These are phyloP conservation scores for Holothuria glaberrima DNA, from an alignment of 35 echinoderm and acorn worm species.

Conservation along the genomic window DNA sequence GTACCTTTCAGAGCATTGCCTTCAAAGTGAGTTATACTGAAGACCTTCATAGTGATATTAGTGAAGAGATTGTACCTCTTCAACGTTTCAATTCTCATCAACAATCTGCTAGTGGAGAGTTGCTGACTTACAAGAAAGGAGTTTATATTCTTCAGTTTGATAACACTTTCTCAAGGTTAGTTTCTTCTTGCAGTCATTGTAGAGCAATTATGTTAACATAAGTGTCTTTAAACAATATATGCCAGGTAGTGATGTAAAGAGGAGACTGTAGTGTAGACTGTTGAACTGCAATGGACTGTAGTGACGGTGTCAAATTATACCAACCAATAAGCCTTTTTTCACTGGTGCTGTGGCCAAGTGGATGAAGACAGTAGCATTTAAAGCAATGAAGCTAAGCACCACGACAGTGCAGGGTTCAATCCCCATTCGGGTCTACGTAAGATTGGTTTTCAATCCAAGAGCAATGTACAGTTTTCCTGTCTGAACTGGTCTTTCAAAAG, in stretches of 20 bases:
- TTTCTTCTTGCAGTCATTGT: not conserved
- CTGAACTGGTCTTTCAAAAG: no score
- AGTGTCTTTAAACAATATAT: no score
- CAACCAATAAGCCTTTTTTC: no score
- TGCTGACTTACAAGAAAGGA: slow-evolving; percentile 81
- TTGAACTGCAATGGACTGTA: no score
- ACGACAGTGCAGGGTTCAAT: no score
- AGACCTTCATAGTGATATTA: not conserved
- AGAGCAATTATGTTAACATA: not conserved
- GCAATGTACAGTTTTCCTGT: no score
- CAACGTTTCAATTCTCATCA: slow-evolving; percentile 89
- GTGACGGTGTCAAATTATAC: no score
- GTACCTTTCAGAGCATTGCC: slow-evolving; percentile 73
- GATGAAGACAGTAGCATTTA: no score
- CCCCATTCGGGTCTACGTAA: no score
- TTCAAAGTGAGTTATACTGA: slow-evolving; percentile 81
- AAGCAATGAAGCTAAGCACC: no score
- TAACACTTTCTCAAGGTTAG: slow-evolving; percentile 94
- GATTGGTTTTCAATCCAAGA: no score
- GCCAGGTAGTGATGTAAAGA: not conserved
- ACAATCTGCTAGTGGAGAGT: slow-evolving; percentile 86
- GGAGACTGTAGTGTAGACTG: not conserved
- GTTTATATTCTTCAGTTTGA: slow-evolving; percentile 95
- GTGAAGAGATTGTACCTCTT: slow-evolving; percentile 81
- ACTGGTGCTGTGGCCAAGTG: no score